Evolutionary conservation across 2,888 invertebrate genomes (phyloP).

Genomic region (Tiliacea citrago): DNA sequence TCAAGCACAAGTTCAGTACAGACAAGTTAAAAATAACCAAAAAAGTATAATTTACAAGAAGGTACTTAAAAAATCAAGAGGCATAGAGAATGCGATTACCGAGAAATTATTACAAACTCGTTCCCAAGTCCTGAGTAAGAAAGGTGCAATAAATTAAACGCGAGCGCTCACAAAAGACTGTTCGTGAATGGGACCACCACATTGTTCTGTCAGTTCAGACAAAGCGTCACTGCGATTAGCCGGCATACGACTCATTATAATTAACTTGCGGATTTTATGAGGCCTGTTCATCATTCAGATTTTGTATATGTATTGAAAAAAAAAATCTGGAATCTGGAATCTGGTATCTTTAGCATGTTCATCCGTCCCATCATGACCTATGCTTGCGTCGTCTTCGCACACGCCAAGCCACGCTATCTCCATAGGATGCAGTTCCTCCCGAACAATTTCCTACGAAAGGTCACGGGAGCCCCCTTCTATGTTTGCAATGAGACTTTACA

Average conservation of each 20-base stretch:
- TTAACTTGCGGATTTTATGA: constrained; percentile 73
- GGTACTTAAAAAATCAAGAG: constrained; percentile 43
- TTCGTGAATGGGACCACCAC: constrained; percentile 77
- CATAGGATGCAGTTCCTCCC: too few species aligned
- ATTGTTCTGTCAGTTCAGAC: constrained; percentile 85
- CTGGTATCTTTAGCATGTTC: too few species aligned
- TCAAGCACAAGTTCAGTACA: neutral
- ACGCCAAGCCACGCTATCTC: too few species aligned
- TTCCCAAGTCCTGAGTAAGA: constrained; percentile 66
- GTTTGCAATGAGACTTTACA: too few species aligned
- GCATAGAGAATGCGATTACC: constrained; percentile 59
- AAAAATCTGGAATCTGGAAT: too few species aligned
- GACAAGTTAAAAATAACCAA: neutral
- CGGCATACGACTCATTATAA: constrained; percentile 80
- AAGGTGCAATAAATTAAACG: constrained; percentile 77
- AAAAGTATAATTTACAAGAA: constrained; percentile 2
- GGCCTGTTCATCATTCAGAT: constrained; percentile 44
- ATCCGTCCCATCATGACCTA: too few species aligned
- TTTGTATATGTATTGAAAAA: neutral
- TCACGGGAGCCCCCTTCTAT: too few species aligned
- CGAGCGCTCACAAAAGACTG: constrained; percentile 75
- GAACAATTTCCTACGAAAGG: too few species aligned
- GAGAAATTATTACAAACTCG: constrained; percentile 67
- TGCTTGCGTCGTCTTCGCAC: too few species aligned
- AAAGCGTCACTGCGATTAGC: constrained; percentile 84